phyloP scores from a whole-genome alignment of 2,888 invertebrate species.

The Pecten maximus region DNA sequence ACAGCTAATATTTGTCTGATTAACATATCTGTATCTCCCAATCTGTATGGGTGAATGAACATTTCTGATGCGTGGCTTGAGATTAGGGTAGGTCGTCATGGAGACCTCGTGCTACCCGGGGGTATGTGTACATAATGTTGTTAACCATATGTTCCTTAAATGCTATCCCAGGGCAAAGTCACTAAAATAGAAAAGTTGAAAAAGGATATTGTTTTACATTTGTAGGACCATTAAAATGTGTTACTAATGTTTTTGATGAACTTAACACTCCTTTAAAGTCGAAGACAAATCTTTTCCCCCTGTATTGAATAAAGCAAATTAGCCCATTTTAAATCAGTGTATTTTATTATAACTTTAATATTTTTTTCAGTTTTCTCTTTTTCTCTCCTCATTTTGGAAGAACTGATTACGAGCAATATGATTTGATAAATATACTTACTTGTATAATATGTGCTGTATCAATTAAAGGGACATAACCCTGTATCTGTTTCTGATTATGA shows the following conservation, averaged over 20 bases:
- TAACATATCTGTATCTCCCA: not conserved
- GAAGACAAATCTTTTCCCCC: too few relatives aligned
- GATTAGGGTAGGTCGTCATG: not conserved
- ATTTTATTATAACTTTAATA: too few relatives aligned
- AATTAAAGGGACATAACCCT: too few relatives aligned
- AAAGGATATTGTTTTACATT: not conserved
- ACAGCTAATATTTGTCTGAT: not conserved
- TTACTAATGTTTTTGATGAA: not conserved
- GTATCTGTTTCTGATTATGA: too few relatives aligned
- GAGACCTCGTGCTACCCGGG: not conserved
- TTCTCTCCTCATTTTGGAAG: too few relatives aligned
- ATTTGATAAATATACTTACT: too few relatives aligned
- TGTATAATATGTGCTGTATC: too few relatives aligned
- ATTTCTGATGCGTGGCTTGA: not conserved
- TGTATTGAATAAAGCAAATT: too few relatives aligned
- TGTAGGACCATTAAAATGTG: not conserved
- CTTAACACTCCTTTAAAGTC: too few relatives aligned
- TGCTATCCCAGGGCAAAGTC: not conserved
- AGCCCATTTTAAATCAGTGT: too few relatives aligned
- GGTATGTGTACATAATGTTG: not conserved
- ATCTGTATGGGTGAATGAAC: conserved; percentile 23
- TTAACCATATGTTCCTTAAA: not conserved
- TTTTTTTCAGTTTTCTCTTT: too few relatives aligned
- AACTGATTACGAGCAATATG: too few relatives aligned
- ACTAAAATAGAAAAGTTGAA: not conserved